phyloP scores from a whole-genome alignment of 2,113 vertebrate species.

The Cololabis saira region DNA sequence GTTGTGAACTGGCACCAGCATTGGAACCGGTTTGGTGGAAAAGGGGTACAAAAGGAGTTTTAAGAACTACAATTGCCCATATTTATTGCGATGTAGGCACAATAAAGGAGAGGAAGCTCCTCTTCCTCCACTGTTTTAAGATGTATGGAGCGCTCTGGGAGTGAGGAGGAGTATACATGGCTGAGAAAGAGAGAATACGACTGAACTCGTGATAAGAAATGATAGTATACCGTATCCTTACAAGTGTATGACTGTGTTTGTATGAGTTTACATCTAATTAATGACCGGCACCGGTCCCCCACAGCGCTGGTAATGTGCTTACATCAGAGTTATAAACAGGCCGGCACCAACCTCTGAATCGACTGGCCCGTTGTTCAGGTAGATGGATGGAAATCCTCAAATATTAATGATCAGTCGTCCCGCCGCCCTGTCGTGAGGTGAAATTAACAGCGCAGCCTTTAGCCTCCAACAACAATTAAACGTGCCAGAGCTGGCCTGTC shows the following conservation, averaged over 20 bases:
- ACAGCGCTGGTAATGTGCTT: slow-evolving; percentile 71
- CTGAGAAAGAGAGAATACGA: no score
- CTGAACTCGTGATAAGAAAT: no score
- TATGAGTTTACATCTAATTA: slow-evolving; percentile 65
- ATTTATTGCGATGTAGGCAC: no score
- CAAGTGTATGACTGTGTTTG: slow-evolving; percentile 1
- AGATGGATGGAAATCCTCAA: slow-evolving; percentile 77
- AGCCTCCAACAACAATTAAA: slow-evolving; percentile 84
- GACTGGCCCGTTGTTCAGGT: slow-evolving; percentile 65
- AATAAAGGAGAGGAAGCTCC: no score
- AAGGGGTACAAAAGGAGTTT: no score
- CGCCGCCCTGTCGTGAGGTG: slow-evolving; percentile 76
- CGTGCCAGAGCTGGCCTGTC: slow-evolving; percentile 45
- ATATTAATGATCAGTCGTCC: slow-evolving; percentile 77
- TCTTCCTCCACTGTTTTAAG: no score
- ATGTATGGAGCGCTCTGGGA: no score
- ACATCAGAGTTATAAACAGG: slow-evolving; percentile 72
- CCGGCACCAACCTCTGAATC: slow-evolving; percentile 61
- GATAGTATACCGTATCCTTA: slow-evolving; percentile 22
- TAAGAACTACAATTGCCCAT: no score
- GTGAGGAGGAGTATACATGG: no score
- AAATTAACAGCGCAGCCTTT: slow-evolving; percentile 79
- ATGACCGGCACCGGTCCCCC: slow-evolving; percentile 71
- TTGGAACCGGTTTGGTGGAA: no score
- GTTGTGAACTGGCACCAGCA: no score